phyloP scores from a whole-genome alignment of 30 jellyfish, hydroid and myxozoan species.

The Pelagia noctiluca region DNA sequence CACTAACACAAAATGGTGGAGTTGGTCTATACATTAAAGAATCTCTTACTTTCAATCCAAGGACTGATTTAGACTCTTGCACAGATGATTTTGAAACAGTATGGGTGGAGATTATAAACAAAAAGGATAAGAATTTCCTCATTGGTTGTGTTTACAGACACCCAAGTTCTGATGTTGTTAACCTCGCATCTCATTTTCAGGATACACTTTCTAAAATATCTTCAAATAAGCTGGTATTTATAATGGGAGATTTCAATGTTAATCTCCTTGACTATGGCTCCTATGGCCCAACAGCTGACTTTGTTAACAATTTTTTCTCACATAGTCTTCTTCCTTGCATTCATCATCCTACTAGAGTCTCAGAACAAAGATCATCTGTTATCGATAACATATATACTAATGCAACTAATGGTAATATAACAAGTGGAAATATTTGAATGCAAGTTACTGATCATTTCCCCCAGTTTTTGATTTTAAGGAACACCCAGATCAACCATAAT shows the following conservation, averaged over 20 bases:
- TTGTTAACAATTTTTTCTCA: constrained; percentile 9
- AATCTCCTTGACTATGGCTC: constrained; percentile 41
- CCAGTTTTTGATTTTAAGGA: constrained; percentile 46
- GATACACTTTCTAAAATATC: constrained; percentile 23
- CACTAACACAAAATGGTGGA: constrained; percentile 49
- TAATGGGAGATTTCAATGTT: constrained; percentile 53
- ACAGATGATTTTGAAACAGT: constrained; percentile 50
- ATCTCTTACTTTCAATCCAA: constrained; percentile 15
- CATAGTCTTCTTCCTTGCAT: constrained; percentile 13
- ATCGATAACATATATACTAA: constrained; percentile 41
- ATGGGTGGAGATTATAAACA: constrained; percentile 30
- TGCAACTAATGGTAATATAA: constrained; percentile 17
- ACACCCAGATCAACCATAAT: constrained; percentile 1
- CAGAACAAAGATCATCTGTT: neutral
- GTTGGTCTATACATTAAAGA: constrained; percentile 36
- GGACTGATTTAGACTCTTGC: constrained; percentile 1
- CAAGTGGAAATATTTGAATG: constrained; percentile 54
- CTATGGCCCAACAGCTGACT: constrained; percentile 18
- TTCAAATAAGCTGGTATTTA: constrained; percentile 18
- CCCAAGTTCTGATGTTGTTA: constrained; percentile 40
- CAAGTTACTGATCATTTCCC: constrained; percentile 53
- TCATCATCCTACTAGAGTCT: constrained; percentile 22
- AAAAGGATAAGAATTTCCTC: neutral
- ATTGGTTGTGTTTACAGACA: constrained; percentile 45
- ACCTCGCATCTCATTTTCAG: constrained; percentile 41